phyloP scores from a whole-genome alignment of 53 echinoderm and acorn worm genomes.

The Stichopus horrens region DNA sequence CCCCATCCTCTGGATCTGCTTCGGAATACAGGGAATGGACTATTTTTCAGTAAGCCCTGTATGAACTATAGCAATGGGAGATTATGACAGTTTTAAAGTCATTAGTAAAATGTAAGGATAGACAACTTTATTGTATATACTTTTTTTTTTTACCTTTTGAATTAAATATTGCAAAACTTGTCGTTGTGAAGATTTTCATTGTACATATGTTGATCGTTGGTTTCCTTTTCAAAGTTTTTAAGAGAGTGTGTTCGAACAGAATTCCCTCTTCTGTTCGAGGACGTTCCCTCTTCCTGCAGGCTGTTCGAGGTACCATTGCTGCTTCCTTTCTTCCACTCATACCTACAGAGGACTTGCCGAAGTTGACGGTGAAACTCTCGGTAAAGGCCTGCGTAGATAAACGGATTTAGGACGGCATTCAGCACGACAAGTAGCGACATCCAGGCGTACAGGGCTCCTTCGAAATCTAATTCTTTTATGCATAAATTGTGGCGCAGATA shows the following conservation, averaged over 20 bases:
- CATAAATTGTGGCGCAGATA: conserved; percentile 11
- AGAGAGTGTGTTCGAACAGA: background rate
- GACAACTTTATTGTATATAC: too few relatives aligned
- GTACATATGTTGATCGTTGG: too few relatives aligned
- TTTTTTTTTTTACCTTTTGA: too few relatives aligned
- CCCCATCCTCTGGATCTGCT: too few relatives aligned
- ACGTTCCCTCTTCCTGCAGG: background rate
- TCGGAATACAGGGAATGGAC: too few relatives aligned
- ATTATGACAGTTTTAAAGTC: too few relatives aligned
- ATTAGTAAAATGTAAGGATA: too few relatives aligned
- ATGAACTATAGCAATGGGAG: too few relatives aligned
- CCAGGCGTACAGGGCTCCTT: background rate
- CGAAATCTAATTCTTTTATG: background rate
- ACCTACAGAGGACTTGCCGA: background rate
- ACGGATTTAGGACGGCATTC: conserved; percentile 15
- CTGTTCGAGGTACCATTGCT: background rate
- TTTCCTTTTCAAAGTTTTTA: too few relatives aligned
- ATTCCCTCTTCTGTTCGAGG: background rate
- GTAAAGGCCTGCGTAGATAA: conserved; percentile 5
- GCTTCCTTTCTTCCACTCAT: background rate
- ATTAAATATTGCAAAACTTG: too few relatives aligned
- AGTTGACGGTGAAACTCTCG: background rate
- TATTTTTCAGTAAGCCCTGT: too few relatives aligned
- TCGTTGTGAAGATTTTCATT: too few relatives aligned
- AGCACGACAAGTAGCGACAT: background rate